Evolutionary conservation across 1,140 invertebrate species (phyloP).

Genomic region (Meloidogyne hapla): DNA sequence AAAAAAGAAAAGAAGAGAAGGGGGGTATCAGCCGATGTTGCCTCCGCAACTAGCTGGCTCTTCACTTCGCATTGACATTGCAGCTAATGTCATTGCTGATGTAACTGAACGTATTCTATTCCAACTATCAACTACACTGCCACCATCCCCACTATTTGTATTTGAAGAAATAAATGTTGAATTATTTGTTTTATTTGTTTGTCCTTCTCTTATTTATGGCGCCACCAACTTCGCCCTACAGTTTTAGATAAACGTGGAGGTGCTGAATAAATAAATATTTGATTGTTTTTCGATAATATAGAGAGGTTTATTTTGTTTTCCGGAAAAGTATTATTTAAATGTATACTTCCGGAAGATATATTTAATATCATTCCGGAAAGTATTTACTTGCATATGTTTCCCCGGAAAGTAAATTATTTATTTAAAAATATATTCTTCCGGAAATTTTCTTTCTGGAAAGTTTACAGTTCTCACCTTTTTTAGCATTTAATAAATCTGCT

Average conservation of each 20-base stretch:
- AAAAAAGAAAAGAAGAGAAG: too few species aligned
- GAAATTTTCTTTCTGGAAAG: neutral
- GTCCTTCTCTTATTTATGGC: neutral
- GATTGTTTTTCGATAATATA: too few species aligned
- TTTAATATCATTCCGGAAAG: too few species aligned
- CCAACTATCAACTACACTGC: neutral
- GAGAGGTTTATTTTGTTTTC: too few species aligned
- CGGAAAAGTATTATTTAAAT: too few species aligned
- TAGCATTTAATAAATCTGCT: neutral
- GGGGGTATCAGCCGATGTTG: too few species aligned
- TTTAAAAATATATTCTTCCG: neutral
- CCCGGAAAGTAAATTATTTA: too few species aligned
- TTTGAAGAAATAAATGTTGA: neutral
- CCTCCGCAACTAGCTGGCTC: neutral
- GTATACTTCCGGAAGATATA: too few species aligned
- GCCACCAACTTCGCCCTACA: conserved; percentile 19
- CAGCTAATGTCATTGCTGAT: conserved; percentile 8
- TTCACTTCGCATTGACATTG: conserved; percentile 10
- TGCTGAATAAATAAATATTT: neutral
- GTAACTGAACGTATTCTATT: neutral
- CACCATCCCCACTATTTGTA: neutral
- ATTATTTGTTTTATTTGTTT: neutral
- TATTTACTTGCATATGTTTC: too few species aligned
- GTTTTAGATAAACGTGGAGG: conserved; percentile 15
- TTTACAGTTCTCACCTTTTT: neutral